Conservation (phyloP, 2,113 vertebrate genomes). For the Jaculus jaculus region DNA sequence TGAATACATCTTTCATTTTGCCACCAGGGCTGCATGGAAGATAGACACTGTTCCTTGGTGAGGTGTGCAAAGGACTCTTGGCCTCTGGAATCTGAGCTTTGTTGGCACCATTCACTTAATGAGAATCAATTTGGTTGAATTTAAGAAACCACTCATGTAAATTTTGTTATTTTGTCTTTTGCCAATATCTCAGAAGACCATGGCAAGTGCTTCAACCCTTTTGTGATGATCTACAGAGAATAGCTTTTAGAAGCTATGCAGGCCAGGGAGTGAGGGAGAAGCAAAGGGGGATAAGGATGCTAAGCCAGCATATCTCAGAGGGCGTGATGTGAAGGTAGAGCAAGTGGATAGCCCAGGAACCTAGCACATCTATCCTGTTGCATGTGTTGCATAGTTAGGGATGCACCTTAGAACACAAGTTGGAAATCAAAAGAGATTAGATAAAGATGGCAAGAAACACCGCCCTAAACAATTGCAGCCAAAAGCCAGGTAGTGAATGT, state of each 20-base stretch:
- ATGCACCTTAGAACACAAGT: background rate
- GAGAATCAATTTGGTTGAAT: background rate
- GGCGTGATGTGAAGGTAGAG: background rate
- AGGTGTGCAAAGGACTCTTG: background rate
- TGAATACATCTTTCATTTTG: slow-evolving; percentile 19
- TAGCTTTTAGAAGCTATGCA: background rate
- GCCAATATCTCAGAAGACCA: background rate
- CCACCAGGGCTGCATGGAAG: background rate
- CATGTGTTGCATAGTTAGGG: background rate
- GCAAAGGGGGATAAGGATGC: accelerated
- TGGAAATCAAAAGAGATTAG: background rate
- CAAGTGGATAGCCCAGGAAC: too few species aligned
- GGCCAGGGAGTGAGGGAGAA: accelerated
- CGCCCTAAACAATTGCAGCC: background rate
- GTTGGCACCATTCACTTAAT: background rate
- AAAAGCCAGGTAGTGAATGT: background rate
- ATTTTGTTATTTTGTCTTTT: background rate
- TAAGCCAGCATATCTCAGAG: background rate
- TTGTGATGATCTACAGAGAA: background rate
- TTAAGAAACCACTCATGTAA: background rate
- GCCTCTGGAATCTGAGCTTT: background rate
- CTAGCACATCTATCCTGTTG: background rate
- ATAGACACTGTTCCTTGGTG: background rate
- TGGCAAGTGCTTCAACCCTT: background rate
- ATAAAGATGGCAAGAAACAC: too few species aligned